phyloP scores from a whole-genome alignment of 2,888 invertebrate species.

The Iphiclides podalirius region DNA sequence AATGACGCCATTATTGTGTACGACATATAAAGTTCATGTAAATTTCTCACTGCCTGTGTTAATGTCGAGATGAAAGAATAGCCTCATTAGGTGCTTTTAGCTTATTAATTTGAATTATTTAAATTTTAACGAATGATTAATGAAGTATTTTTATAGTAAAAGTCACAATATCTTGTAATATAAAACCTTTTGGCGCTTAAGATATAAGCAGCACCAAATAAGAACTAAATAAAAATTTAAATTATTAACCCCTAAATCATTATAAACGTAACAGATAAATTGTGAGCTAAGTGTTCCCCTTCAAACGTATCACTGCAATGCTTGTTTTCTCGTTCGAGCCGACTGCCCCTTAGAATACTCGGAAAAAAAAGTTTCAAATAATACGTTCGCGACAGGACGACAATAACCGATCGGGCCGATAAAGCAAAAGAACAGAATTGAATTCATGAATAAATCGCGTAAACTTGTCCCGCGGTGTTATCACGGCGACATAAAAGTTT shows the following conservation, averaged over 20 bases:
- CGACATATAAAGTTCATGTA: too few relatives aligned
- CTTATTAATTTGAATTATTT: too few relatives aligned
- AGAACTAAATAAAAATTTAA: slow-evolving; percentile 25
- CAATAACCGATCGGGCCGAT: slow-evolving; percentile 54
- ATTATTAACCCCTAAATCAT: slow-evolving; percentile 26
- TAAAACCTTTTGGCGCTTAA: too few relatives aligned
- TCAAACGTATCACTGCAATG: background rate
- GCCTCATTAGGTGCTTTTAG: too few relatives aligned
- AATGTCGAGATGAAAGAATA: too few relatives aligned
- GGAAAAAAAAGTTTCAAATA: slow-evolving; percentile 16
- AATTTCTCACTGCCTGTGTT: too few relatives aligned
- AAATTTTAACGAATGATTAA: too few relatives aligned
- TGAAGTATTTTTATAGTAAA: background rate
- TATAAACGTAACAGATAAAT: slow-evolving; percentile 7
- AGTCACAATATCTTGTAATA: too few relatives aligned
- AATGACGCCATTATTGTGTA: background rate
- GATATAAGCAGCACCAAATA: too few relatives aligned
- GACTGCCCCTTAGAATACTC: background rate
- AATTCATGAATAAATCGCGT: slow-evolving; percentile 73
- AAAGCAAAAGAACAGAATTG: slow-evolving; percentile 65
- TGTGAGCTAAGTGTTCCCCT: background rate
- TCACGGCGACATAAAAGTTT: slow-evolving; percentile 63
- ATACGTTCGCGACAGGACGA: slow-evolving; percentile 23
- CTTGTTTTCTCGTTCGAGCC: background rate
- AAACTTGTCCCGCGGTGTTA: slow-evolving; percentile 58